Evolutionary conservation across 2,888 invertebrate genomes (phyloP), one percentile per base, ranked within the genome.

Genomic region (Desoria tigrina): DNA sequence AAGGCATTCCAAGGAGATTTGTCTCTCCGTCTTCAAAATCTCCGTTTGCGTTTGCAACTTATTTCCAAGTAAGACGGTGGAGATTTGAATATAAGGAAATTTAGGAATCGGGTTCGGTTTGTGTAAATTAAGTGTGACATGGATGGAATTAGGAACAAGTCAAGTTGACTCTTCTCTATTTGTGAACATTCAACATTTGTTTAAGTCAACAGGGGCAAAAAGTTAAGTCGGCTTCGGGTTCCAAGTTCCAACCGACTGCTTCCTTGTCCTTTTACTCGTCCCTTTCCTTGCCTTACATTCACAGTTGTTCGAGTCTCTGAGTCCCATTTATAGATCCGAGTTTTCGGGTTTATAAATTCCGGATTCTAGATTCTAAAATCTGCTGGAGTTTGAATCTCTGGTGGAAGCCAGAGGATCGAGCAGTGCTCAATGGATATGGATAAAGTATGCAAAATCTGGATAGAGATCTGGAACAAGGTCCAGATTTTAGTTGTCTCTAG

Each of bases 51-150:
- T 61, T 21, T 63, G 14, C 49, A 50, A 32, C 21, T 50, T 11
- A n/a, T n/a, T 24, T 49, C 28, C 50, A 6, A 28, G 18, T 24
- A 32, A 32, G 32, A 32, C 32, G 32, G 4, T 32, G 32, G 32
- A n/a, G n/a, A 32, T 32, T 32, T 32, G 32, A 32, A 32, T 32
- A 32, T 11, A 32, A 32, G 32, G 11, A 32, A 11, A 32, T 32
- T 32, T 32, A n/a, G n/a, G n/a, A n/a, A n/a, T n/a, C n/a, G n/a
- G 32, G 32, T 11, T 11, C 11, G 11, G 32, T 4, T 32, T 21
- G 56, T 58, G 58, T 45, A 58, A 58, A 58, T 58, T 58, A 58
- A 58, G 28, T 45, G 58, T 58, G 58, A 45, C 58, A 58, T 28
- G 58, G 42, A 45, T 58, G 58, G 28, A 58, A 58, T 58, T 58